Base-by-base conservation (phyloP, 2,797 vertebrate species). In the Tinamus major region DNA sequence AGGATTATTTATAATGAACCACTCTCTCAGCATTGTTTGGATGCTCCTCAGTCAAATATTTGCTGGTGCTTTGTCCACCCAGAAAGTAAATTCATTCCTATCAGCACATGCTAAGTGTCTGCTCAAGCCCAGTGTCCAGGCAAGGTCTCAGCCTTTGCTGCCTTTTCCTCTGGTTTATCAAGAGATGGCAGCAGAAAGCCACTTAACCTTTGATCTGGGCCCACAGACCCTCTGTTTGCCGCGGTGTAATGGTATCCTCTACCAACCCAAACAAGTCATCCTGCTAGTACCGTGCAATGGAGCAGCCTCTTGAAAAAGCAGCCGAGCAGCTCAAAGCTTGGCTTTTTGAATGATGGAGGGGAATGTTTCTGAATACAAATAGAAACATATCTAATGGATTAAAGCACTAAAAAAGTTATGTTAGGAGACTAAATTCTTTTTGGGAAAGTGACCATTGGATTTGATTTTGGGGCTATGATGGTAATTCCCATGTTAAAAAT, bases 141-240 rank as follows among this genome's bases (percentile, higher is more conserved):
- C 4, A 1, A 8, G 9, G 26, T 4, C 6, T 26, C 87, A 15
- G 37, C 48, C 58, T 17, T 70, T 87, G 63, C 86, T 51, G 75
- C 71, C 68, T 95, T 65, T 96, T 94, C 80, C 92, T 39, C 78
- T 16, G 71, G 9, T 64, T 91, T 87, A 95, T 96, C 96, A 93
- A 94, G 93, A 96, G 96, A 68, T 96, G 96, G 96, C 95, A 96
- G 96, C 94, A 96, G 67, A 96, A 96, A 96, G 90, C 94, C 72
- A 9, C 77, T 96, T 96, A 90, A 96, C 96, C 96, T 96, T 96
- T 96, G 95, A 96, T 96, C 96, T 90, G 80, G 10, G 46, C 21
- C 63, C 51, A 55, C 0, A 0, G n/a, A 63, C 23, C 49, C 26
- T 41, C 26, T 16, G 6, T 29, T 11, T 46, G 23, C 72, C 41